Evolutionary conservation across 1,140 invertebrate genomes (phyloP).

Genomic region (Rhagoletis zephyria): DNA sequence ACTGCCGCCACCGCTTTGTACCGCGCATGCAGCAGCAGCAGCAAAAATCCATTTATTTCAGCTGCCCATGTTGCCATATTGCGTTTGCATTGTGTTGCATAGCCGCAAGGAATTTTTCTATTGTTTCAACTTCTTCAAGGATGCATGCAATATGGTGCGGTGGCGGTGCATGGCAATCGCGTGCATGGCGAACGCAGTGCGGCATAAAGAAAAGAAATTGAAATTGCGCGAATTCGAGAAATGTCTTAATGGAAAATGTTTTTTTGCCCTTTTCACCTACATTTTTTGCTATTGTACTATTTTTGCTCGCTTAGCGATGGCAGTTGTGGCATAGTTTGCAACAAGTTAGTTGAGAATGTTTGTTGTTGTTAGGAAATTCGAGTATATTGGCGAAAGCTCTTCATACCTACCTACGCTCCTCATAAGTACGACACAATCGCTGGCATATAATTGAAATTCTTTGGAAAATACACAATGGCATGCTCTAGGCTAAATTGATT

Average conservation of each 20-base stretch:
- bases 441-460: slow-evolving; percentile 42
- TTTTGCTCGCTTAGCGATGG: neutral
- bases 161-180: neutral
- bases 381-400: slow-evolving; percentile 21
- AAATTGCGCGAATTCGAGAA: slow-evolving; percentile 42
- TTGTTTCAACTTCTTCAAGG: slow-evolving; percentile 49
- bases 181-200: slow-evolving; percentile 12
- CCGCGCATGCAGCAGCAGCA: neutral
- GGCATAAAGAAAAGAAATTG: slow-evolving; percentile 37
- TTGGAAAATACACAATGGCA: neutral
- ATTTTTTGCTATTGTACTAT: neutral
- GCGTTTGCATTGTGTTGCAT: slow-evolving; percentile 47
- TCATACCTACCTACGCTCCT: neutral
- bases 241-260: slow-evolving; percentile 47
- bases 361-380: slow-evolving; percentile 2
- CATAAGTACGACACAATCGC: slow-evolving; percentile 2
- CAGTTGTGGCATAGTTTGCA: slow-evolving; percentile 40
- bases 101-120: slow-evolving; percentile 51
- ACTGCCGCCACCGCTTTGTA: neutral
- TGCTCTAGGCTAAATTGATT: slow-evolving; percentile 31
- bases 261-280: neutral
- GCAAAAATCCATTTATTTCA: slow-evolving; percentile 46
- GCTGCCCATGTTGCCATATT: slow-evolving; percentile 27
- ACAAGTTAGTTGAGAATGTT: neutral
- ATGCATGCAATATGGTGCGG: slow-evolving; percentile 9